Conservation (phyloP, 2,888 invertebrate species). For the Thymelicus lineola region DNA sequence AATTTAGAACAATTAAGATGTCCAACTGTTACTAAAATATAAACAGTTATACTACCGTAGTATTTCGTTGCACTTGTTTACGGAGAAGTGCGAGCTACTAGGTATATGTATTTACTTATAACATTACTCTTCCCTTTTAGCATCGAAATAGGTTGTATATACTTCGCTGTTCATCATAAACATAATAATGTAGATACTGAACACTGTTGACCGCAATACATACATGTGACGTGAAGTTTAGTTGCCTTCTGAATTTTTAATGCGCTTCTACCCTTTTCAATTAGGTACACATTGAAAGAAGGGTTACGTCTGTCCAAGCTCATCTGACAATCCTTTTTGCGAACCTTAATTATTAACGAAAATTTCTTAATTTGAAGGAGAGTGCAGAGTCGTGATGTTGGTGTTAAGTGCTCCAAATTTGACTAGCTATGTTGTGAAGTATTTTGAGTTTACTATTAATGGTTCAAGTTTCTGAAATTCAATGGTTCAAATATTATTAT, state of each 20-base stretch:
- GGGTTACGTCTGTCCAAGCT: slow-evolving; percentile 79
- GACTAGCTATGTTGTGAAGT: background rate
- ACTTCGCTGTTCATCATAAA: too few species aligned
- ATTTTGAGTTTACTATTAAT: background rate
- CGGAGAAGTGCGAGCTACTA: too few species aligned
- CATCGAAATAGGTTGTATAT: too few species aligned
- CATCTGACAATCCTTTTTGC: slow-evolving; percentile 83
- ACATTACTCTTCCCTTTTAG: too few species aligned
- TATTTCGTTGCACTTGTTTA: too few species aligned
- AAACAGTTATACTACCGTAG: too few species aligned
- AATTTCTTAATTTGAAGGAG: slow-evolving; percentile 81
- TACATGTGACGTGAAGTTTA: slow-evolving; percentile 63
- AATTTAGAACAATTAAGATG: too few species aligned
- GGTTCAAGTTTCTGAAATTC: too few species aligned
- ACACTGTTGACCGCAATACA: slow-evolving; percentile 31
- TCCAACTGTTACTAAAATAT: too few species aligned
- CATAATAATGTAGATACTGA: background rate
- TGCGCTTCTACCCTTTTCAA: slow-evolving; percentile 79
- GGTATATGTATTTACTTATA: too few species aligned
- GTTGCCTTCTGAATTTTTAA: slow-evolving; percentile 79
- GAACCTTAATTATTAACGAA: slow-evolving; percentile 78
- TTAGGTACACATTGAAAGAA: slow-evolving; percentile 74
- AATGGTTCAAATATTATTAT: too few species aligned
- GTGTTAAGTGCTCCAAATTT: slow-evolving; percentile 48
- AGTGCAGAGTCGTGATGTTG: slow-evolving; percentile 60